Evolutionary conservation across 2,797 vertebrate species (phyloP).

Genomic region (Acanthurus lineatus): DNA sequence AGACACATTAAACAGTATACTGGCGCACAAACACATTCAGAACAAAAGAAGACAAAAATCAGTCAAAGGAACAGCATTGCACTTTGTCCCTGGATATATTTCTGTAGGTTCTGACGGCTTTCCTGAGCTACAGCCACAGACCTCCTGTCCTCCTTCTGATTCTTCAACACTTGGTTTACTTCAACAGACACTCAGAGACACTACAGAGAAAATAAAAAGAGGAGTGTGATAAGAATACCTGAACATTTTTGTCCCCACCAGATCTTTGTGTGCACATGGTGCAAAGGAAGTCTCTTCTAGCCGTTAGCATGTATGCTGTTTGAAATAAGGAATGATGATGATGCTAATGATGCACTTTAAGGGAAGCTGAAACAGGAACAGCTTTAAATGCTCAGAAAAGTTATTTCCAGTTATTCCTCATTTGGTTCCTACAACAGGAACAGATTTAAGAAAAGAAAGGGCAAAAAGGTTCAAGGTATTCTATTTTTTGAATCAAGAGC

Average conservation of each 20-base stretch:
- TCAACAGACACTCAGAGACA: constrained; percentile 25
- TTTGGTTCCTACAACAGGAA: not conserved
- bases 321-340: constrained; percentile 28
- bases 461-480: constrained; percentile 19
- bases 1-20: constrained; percentile 38
- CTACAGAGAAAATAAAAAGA: constrained; percentile 15
- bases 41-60: constrained; percentile 20
- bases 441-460: not conserved
- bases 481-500: constrained; percentile 19
- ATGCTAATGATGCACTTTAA: constrained; percentile 6
- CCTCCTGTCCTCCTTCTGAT: constrained; percentile 32
- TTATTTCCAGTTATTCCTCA: not conserved
- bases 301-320: constrained; percentile 13
- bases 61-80: constrained; percentile 75
- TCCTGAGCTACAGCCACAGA: constrained; percentile 69
- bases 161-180: constrained; percentile 45
- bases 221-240: constrained; percentile 28
- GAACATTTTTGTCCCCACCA: constrained; percentile 11
- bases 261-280: constrained; percentile 23
- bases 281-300: constrained; percentile 13
- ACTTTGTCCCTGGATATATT: constrained; percentile 80
- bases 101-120: constrained; percentile 58
- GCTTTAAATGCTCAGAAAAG: constrained; percentile 4
- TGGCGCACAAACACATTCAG: constrained; percentile 33
- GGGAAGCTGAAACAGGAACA: constrained; percentile 12